These are phyloP conservation scores for Tipula unca DNA, from an alignment of 2,888 invertebrate species.

Conservation along the genomic window DNA sequence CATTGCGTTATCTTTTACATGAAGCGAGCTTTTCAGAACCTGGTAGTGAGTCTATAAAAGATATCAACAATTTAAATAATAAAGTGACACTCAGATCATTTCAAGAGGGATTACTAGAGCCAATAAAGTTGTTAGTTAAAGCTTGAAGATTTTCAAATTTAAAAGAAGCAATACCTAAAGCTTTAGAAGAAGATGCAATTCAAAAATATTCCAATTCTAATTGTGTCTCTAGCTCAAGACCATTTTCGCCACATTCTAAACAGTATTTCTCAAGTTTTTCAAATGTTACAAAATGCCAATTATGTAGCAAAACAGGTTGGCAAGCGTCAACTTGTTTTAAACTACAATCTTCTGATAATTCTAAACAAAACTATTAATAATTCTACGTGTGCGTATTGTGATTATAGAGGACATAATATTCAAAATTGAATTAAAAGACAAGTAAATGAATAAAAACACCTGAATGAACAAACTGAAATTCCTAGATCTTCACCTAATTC, in stretches of 20 bases:
- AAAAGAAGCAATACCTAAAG: background rate
- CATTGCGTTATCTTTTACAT: too few relatives aligned
- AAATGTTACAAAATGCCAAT: background rate
- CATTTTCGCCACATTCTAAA: background rate
- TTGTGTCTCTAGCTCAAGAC: background rate
- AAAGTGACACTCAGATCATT: too few relatives aligned
- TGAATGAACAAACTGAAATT: too few relatives aligned
- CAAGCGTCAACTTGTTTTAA: background rate
- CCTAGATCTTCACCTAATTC: too few relatives aligned
- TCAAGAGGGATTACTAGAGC: too few relatives aligned
- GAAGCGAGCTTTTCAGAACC: too few relatives aligned
- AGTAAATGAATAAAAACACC: too few relatives aligned
- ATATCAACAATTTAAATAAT: too few relatives aligned
- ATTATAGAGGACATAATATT: background rate
- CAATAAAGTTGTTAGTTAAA: too few relatives aligned
- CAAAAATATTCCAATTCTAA: background rate
- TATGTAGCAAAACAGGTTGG: background rate
- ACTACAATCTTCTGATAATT: background rate
- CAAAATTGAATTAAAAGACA: too few relatives aligned
- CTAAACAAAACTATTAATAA: background rate
- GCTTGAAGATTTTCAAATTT: too few relatives aligned
- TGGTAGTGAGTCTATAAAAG: too few relatives aligned
- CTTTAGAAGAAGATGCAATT: background rate
- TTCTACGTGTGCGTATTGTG: background rate
- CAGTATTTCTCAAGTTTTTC: background rate